These are phyloP conservation scores for Sitodiplosis mosellana DNA, from an alignment of 1,140 invertebrate genomes.

Conservation along the genomic window DNA sequence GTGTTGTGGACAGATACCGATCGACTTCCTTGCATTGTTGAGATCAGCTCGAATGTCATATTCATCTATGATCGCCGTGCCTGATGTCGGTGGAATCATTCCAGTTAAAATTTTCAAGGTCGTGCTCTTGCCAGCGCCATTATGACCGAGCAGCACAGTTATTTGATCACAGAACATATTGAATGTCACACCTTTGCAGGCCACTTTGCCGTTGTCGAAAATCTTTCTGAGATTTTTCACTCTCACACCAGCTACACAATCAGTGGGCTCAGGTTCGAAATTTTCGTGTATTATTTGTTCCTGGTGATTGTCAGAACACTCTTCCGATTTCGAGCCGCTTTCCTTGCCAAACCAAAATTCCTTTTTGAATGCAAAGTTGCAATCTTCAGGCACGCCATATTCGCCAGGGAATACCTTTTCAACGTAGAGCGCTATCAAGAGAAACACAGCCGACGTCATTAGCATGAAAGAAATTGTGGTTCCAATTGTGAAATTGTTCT, in stretches of 20 bases:
- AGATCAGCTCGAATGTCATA: slow-evolving; percentile 42
- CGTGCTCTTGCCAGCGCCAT: slow-evolving; percentile 51
- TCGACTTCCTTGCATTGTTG: slow-evolving; percentile 39
- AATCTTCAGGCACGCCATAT: slow-evolving; percentile 41
- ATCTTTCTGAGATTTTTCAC: slow-evolving; percentile 43
- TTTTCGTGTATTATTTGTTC: slow-evolving; percentile 26
- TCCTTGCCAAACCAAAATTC: slow-evolving; percentile 23
- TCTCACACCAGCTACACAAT: slow-evolving; percentile 37
- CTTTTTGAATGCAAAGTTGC: slow-evolving; percentile 49
- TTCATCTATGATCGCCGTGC: no score
- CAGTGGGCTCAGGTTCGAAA: slow-evolving; percentile 36
- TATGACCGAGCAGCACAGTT: no score
- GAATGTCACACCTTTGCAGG: no score
- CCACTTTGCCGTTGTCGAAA: no score
- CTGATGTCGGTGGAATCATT: no score
- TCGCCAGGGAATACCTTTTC: slow-evolving; percentile 49
- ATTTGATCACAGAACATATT: no score
- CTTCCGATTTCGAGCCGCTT: background rate
- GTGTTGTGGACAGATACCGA: slow-evolving; percentile 87
- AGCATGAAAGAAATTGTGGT: slow-evolving; percentile 40
- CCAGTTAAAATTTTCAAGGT: slow-evolving; percentile 68
- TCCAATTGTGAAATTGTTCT: slow-evolving; percentile 45
- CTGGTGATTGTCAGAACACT: background rate
- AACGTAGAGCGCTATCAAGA: slow-evolving; percentile 45
- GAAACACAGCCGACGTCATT: slow-evolving; percentile 37